Percentiles rank a stretch among this genome's conserved stretches.
These are phyloP conservation scores for Dipodomys ordii DNA, from an alignment of 2,113 vertebrate species.

Conservation along the genomic window DNA sequence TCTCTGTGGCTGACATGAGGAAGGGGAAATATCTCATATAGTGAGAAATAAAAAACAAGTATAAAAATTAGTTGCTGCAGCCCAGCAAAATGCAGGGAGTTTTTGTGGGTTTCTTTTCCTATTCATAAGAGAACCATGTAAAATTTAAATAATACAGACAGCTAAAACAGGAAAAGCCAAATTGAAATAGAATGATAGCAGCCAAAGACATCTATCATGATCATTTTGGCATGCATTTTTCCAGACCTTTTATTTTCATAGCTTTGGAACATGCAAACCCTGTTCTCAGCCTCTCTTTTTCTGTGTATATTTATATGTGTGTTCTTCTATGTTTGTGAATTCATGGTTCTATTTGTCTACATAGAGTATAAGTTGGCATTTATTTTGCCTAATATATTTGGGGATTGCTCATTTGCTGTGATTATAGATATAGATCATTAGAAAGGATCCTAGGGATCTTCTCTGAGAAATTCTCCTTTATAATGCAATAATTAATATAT, in stretches of 20 bases:
- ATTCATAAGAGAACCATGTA: slow-evolving; percentile 24
- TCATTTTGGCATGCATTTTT: not conserved
- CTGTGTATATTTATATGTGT: not conserved
- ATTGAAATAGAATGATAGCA: not conserved
- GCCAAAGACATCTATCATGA: not conserved
- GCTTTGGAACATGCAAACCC: not conserved
- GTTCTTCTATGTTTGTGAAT: not conserved
- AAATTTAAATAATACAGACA: not conserved
- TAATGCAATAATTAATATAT: no score
- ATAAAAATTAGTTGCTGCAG: not conserved
- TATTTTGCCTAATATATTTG: slow-evolving; percentile 16
- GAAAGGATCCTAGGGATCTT: not conserved
- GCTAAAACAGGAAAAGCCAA: slow-evolving; percentile 14
- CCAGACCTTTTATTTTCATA: not conserved
- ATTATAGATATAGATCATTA: not conserved
- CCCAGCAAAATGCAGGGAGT: not conserved
- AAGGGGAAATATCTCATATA: not conserved
- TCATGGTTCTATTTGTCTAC: not conserved
- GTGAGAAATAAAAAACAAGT: not conserved
- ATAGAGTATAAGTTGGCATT: not conserved
- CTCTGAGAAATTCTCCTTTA: not conserved
- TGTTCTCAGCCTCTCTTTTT: not conserved
- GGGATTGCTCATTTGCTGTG: not conserved
- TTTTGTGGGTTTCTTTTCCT: not conserved
- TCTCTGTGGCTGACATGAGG: not conserved